Percentiles rank a stretch among this genome's conserved stretches.
These are phyloP conservation scores for Pempheris klunzingeri DNA, from an alignment of 2,797 vertebrate genomes.

Conservation along the genomic window DNA sequence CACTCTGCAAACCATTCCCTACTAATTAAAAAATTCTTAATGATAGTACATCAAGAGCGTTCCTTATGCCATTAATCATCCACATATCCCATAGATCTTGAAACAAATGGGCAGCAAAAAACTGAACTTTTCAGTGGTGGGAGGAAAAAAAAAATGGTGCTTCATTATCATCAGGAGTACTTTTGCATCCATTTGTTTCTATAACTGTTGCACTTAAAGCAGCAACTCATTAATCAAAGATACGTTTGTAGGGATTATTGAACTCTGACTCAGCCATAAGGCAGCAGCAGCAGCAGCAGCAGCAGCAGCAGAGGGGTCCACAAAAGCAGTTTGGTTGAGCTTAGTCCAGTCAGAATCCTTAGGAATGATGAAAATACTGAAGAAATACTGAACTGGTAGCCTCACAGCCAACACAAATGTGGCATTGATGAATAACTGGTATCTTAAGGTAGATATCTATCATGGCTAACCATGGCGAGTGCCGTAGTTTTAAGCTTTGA, in stretches of 20 bases:
- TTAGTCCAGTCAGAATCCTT: slow-evolving; percentile 26
- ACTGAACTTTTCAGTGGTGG: slow-evolving; percentile 32
- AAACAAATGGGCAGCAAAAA: slow-evolving; percentile 46
- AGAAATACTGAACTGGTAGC: slow-evolving; percentile 43
- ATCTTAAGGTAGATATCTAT: slow-evolving; percentile 70
- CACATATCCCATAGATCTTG: slow-evolving; percentile 58
- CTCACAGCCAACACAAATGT: slow-evolving; percentile 50
- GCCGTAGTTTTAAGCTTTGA: slow-evolving; percentile 69
- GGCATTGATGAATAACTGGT: slow-evolving; percentile 73
- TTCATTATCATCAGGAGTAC: slow-evolving; percentile 62
- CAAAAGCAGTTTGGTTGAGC: slow-evolving; percentile 9
- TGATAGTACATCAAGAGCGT: slow-evolving; percentile 57
- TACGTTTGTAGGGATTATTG: slow-evolving; percentile 61
- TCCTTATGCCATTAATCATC: slow-evolving; percentile 69
- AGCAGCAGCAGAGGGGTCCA: slow-evolving; percentile 26
- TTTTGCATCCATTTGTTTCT: slow-evolving; percentile 63
- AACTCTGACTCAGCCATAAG: slow-evolving; percentile 54
- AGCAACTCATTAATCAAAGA: slow-evolving; percentile 62
- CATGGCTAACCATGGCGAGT: slow-evolving; percentile 69
- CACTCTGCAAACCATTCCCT: slow-evolving; percentile 52
- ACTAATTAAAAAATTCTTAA: slow-evolving; percentile 75
- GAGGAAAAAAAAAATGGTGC: slow-evolving; percentile 8
- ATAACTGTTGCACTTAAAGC: slow-evolving; percentile 63
- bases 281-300: no score
- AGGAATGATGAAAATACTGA: no score